These are phyloP conservation scores for Zaprionus taronus DNA, from an alignment of 1,140 invertebrate genomes.

Conservation along the genomic window DNA sequence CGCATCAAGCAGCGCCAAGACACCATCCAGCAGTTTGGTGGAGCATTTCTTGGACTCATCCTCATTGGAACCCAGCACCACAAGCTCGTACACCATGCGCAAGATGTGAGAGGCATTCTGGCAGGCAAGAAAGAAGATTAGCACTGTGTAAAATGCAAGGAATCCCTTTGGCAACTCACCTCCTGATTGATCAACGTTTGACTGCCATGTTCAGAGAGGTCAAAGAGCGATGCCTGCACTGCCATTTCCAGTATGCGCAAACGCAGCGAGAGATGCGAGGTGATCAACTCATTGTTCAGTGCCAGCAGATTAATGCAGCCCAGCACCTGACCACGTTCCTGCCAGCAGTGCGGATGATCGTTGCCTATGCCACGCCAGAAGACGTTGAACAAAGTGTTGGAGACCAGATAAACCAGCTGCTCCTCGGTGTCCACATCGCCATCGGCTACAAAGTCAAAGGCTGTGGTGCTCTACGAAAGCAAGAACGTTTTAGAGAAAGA, in stretches of 20 bases:
- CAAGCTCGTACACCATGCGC: constrained; percentile 87
- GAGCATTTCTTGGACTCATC: constrained; percentile 86
- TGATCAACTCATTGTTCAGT: constrained; percentile 87
- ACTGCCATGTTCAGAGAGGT: constrained; percentile 85
- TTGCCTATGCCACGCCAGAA: constrained; percentile 88
- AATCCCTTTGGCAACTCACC: constrained; percentile 4
- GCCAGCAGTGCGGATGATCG: constrained; percentile 86
- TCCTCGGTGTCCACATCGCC: constrained; percentile 85
- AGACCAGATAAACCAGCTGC: constrained; percentile 87
- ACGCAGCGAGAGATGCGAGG: constrained; percentile 86
- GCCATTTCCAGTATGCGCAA: constrained; percentile 87
- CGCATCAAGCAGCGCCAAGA: constrained; percentile 85
- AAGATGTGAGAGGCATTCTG: constrained; percentile 87
- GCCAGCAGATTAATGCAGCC: constrained; percentile 87
- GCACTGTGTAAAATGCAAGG: background rate
- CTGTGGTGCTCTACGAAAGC: constrained; percentile 51
- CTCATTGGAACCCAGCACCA: constrained; percentile 86
- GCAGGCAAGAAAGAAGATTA: background rate
- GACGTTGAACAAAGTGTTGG: constrained; percentile 86
- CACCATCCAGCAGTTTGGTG: constrained; percentile 86
- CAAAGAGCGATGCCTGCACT: constrained; percentile 86
- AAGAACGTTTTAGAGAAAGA: background rate
- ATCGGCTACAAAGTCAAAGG: constrained; percentile 80
- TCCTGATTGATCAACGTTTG: constrained; percentile 84
- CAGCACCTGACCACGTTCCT: constrained; percentile 87